Base-by-base conservation (phyloP, 2,888 invertebrate species). In the Torymus texanus region DNA sequence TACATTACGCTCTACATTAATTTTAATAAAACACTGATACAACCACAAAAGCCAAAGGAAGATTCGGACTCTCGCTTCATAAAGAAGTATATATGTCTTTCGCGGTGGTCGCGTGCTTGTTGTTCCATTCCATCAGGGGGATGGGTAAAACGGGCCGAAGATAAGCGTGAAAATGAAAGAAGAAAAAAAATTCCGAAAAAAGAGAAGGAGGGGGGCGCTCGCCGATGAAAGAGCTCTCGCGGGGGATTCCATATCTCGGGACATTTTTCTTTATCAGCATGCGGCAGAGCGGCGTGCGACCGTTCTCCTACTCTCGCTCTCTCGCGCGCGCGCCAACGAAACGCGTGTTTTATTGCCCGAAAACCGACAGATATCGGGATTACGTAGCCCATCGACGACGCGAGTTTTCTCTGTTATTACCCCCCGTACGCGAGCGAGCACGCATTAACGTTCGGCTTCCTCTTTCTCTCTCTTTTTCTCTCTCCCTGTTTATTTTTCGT, bases 291-390 rank as follows among this genome's bases (percentile, higher is more conserved):
- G 78, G 73, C 78, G 80, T 80, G 78, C 87, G 84, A 84, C 83
- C 83, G 81, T 82, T 83, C 81, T 72, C 82, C 81, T 1, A 8
- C 41, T 29, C 29, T 4, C 29, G 5, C 41, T 11, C 29, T 1
- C 41, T 29, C 4, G 3, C 29, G 5, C 41, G 21, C 29, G 82
- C 82, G 83, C 83, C 84, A 83, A 85, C 85, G 85, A 86, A 86
- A 86, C 87, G 88, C 91, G 91, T 92, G 92, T 92, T 92, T 92
- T 92, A 92, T 92, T 92, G 91, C 91, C 91, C 92, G 92, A 92
- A 92, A 92, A 92, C 91, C 91, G 91, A 91, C 91, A 92, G 92
- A 92, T 92, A 92, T 92, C 89, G 89, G 90, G 90, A 90, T 90
- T 90, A 90, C 88, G 87, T 85, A 84, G 84, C 84, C 83, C 84